Evolutionary conservation across 2,113 vertebrate species (phyloP).

Genomic region (Rhabdomys dilectus): DNA sequence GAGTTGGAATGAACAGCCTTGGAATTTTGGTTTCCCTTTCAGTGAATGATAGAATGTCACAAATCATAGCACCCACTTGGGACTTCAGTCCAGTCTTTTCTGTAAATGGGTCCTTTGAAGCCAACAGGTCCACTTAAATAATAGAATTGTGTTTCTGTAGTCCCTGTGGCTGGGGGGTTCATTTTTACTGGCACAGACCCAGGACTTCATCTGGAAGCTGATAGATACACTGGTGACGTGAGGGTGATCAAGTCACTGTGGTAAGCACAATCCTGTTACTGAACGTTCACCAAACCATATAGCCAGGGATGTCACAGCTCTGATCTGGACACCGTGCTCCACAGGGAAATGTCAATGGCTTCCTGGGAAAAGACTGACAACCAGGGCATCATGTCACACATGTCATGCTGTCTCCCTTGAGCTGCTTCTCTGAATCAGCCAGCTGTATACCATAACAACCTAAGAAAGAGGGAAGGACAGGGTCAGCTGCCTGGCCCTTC

Average conservation of each 20-base stretch:
- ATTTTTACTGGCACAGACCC: too few species aligned
- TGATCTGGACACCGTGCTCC: not conserved
- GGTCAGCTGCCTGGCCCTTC: rapidly evolving
- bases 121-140: not conserved
- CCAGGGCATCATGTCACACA: too few species aligned
- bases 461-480: not conserved
- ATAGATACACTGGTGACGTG: not conserved
- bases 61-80: not conserved
- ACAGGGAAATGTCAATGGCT: not conserved
- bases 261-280: rapidly evolving
- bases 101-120: not conserved
- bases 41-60: not conserved
- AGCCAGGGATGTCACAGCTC: not conserved
- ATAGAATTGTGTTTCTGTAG: not conserved
- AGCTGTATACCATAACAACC: not conserved
- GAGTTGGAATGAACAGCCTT: not conserved
- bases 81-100: not conserved
- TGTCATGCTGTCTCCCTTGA: not conserved
- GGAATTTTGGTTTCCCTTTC: not conserved
- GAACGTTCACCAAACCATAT: not conserved
- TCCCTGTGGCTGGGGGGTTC: too few species aligned
- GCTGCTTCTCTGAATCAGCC: not conserved
- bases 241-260: rapidly evolving
- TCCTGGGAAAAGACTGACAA: not conserved
- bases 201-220: not conserved